Conservation (phyloP, 1,140 invertebrate genomes). For the Drosophila arizonae region DNA sequence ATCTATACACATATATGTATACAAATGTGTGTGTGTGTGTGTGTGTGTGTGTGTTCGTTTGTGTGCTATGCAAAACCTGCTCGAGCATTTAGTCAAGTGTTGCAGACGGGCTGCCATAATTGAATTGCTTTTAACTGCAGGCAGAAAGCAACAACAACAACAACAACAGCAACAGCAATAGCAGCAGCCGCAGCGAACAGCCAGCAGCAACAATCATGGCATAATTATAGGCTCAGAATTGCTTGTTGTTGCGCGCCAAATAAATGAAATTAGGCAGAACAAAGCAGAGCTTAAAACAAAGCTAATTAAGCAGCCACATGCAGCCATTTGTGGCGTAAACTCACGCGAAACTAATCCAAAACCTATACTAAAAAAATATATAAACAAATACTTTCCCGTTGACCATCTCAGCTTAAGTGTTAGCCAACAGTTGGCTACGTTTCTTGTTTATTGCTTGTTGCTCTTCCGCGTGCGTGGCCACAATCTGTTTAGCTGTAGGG, state of each 20-base stretch:
- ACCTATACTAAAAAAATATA: slow-evolving; percentile 14
- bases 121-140: slow-evolving; percentile 67
- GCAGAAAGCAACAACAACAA: slow-evolving; percentile 45
- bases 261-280: slow-evolving; percentile 47
- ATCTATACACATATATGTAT: slow-evolving; percentile 10
- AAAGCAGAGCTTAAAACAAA: slow-evolving; percentile 39
- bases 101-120: slow-evolving; percentile 56
- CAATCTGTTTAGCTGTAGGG: slow-evolving; percentile 65
- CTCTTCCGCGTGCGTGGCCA: slow-evolving; percentile 58
- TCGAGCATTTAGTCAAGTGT: slow-evolving; percentile 51
- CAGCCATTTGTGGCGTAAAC: slow-evolving; percentile 29
- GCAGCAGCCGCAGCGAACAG: slow-evolving; percentile 10
- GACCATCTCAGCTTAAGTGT: slow-evolving; percentile 4
- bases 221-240: slow-evolving; percentile 64
- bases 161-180: slow-evolving; percentile 34
- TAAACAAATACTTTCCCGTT: neutral
- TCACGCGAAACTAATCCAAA: neutral
- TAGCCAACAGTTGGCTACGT: slow-evolving; percentile 21
- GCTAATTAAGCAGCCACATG: slow-evolving; percentile 44
- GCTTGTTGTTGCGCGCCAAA: slow-evolving; percentile 20
- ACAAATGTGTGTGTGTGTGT: neutral
- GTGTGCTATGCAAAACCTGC: slow-evolving; percentile 59
- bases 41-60: neutral
- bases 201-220: slow-evolving; percentile 58
- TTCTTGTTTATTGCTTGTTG: slow-evolving; percentile 31